Evolutionary conservation across 1,140 invertebrate genomes (phyloP).

Genomic region (Laupala kohalensis): DNA sequence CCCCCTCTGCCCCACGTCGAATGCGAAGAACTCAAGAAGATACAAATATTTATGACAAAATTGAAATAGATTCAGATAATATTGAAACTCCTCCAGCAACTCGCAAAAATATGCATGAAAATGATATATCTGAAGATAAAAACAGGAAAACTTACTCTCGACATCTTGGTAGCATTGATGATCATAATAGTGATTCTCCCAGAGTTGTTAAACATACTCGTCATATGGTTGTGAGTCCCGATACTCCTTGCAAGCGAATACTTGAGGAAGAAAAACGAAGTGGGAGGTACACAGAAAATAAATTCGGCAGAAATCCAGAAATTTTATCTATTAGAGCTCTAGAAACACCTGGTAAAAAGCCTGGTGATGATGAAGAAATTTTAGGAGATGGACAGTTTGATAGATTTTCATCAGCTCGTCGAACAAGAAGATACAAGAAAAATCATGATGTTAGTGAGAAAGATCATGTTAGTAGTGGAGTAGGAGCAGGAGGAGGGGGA

Average conservation of each 20-base stretch:
- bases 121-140: neutral
- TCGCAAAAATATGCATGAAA: conserved; percentile 37
- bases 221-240: neutral
- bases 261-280: neutral
- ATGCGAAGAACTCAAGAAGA: conserved; percentile 24
- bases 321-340: neutral
- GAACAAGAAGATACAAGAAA: conserved; percentile 69
- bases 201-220: neutral
- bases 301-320: neutral
- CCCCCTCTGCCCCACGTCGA: conserved; percentile 26
- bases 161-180: neutral
- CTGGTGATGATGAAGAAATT: conserved; percentile 9
- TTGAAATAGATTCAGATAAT: conserved; percentile 80
- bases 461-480: conserved; percentile 28
- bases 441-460: conserved; percentile 45
- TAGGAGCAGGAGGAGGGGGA: conserved; percentile 1
- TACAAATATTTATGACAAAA: conserved; percentile 44
- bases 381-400: conserved; percentile 59
- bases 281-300: neutral
- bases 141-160: neutral
- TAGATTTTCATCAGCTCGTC: conserved; percentile 61
- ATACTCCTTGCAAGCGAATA: neutral
- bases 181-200: neutral
- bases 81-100: conserved; percentile 77
- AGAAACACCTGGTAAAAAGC: neutral